Base-by-base conservation (phyloP, 2,888 invertebrate species). In the Sinhomidia bicolor region DNA sequence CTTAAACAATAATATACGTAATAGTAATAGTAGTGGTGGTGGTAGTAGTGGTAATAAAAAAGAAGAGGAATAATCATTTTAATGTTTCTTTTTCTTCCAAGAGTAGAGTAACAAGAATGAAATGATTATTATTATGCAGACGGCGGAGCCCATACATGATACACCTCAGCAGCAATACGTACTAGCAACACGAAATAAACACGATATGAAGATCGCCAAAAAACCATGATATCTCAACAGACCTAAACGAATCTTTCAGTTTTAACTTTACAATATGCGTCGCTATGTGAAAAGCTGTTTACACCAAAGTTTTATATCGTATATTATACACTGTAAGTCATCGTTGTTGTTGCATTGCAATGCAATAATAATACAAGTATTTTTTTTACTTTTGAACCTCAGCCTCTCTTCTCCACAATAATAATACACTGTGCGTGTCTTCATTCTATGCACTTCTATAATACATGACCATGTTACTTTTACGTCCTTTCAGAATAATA, bases 361-460 rank as follows among this genome's bases (percentile, higher is more conserved):
- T 41, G 51, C 71, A 68, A 51, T 14, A 23, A n/a, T 12, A 41
- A 14, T 23, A 7, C 20, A 57, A 32, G 74, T 54, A 41, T 83
- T 83, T 74, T 83, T 83, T 60, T n/a, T n/a, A 74, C 41, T 7
- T 17, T 74, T 83, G 20, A 83, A 71, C 54, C 83, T 51, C 74
- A 74, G 71, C 36, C 57, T 57, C 83, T 83, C 74, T 74, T 83
- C 78, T 57, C 57, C n/a, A n/a, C n/a, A n/a, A n/a, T n/a, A 78
- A 57, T 57, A 78, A 57, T 78, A 17, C 78, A 78, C 57, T 57
- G n/a, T 74, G 14, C 44, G 41, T 82, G 23, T 78, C 23, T 78
- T 78, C 23, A 47, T 23, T 26, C 23, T 10, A 71, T 47, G 1
- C 57, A 23, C 57, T 57, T 14, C 5, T 36, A 17, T 10, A 26